Conservation (phyloP, 1,140 invertebrate genomes). For the Halesus radiatus region DNA sequence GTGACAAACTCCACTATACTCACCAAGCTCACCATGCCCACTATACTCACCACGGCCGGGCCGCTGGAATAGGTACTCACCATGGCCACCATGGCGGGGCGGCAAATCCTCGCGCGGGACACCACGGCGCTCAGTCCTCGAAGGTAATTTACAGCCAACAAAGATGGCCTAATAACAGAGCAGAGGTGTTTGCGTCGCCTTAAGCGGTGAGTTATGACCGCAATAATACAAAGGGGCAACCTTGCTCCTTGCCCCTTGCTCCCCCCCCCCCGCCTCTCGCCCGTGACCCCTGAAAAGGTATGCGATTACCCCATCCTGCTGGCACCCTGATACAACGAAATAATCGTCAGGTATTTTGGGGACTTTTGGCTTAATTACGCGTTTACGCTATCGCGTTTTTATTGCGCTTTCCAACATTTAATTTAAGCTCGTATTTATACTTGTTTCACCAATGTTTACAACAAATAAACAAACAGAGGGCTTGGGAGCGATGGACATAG, state of each 20-base stretch:
- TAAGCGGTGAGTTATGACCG: constrained; percentile 50
- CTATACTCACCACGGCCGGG: too few relatives aligned
- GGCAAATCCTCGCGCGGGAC: too few relatives aligned
- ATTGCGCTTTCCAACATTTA: neutral
- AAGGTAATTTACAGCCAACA: constrained; percentile 49
- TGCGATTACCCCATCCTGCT: neutral
- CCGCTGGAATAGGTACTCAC: too few relatives aligned
- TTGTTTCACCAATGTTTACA: too few relatives aligned
- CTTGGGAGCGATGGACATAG: too few relatives aligned
- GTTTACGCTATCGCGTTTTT: neutral
- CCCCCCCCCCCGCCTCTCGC: neutral
- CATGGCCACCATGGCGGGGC: too few relatives aligned
- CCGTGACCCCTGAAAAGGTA: neutral
- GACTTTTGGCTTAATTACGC: neutral
- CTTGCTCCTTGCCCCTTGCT: neutral
- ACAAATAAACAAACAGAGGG: too few relatives aligned
- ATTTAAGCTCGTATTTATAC: too few relatives aligned
- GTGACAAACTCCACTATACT: neutral
- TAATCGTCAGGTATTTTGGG: constrained; percentile 9
- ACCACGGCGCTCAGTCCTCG: neutral
- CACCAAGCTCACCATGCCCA: too few relatives aligned
- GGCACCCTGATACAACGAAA: constrained; percentile 1
- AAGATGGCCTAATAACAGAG: constrained; percentile 52
- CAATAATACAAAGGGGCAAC: constrained; percentile 49
- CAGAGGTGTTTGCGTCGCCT: constrained; percentile 42